These are phyloP conservation scores for Champsocephalus gunnari DNA, from an alignment of 2,797 vertebrate genomes.

Conservation along the genomic window DNA sequence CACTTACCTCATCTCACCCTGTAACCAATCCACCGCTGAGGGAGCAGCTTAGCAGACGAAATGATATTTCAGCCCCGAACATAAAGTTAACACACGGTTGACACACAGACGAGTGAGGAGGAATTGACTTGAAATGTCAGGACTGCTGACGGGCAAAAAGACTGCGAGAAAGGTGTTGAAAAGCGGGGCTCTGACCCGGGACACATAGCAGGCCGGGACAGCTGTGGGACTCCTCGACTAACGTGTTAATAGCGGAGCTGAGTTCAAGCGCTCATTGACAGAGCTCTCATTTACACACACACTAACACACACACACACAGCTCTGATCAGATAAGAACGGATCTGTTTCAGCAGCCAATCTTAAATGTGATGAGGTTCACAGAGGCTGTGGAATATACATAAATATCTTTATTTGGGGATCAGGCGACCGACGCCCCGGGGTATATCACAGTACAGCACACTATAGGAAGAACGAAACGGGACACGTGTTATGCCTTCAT, in stretches of 20 bases:
- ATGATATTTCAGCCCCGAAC: constrained; percentile 40
- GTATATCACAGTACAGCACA: constrained; percentile 47
- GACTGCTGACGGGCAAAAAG: constrained; percentile 1
- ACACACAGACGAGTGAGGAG: not conserved
- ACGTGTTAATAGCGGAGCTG: constrained; percentile 68
- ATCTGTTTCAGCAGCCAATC: constrained; percentile 66
- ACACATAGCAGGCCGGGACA: constrained; percentile 41
- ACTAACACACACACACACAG: not conserved
- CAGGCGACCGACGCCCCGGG: not conserved
- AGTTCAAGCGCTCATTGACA: constrained; percentile 59
- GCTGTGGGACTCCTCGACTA: constrained; percentile 53
- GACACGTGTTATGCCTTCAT: constrained; percentile 26
- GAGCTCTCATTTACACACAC: constrained; percentile 63
- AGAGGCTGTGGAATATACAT: constrained; percentile 49
- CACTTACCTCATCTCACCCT: constrained; percentile 43
- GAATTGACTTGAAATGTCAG: constrained; percentile 25
- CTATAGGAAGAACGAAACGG: constrained; percentile 40
- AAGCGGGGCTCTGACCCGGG: constrained; percentile 45
- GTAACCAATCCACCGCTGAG: constrained; percentile 45
- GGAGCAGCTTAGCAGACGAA: constrained; percentile 42
- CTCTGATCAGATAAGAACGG: constrained; percentile 56
- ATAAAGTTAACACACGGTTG: constrained; percentile 32
- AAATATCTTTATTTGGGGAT: constrained; percentile 68
- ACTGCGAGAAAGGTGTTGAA: constrained; percentile 33
- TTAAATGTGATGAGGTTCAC: constrained; percentile 69